Percentiles rank a stretch among this genome's conserved stretches.
Evolutionary conservation across 2,888 invertebrate species (phyloP).

Genomic region (Bruchidius siliquastri): DNA sequence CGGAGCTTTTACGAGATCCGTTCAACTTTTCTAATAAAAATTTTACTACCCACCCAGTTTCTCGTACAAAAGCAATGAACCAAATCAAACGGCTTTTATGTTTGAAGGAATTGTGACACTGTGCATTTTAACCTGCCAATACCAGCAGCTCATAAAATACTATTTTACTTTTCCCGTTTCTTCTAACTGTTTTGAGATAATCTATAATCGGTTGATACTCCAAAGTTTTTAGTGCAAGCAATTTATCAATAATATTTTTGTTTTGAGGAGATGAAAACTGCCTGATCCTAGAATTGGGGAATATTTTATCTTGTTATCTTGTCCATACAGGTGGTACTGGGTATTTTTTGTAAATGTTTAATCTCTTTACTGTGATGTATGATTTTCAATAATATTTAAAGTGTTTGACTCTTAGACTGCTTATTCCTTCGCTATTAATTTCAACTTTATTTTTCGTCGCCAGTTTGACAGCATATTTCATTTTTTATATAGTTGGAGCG

Average conservation of each 20-base stretch:
- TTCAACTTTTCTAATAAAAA: background rate
- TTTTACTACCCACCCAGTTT: background rate
- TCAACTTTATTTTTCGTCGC: too few species aligned
- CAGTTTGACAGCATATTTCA: too few species aligned
- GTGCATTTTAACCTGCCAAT: slow-evolving; percentile 12
- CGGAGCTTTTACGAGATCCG: background rate
- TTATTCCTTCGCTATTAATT: too few species aligned
- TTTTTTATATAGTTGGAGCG: too few species aligned
- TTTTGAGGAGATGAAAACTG: too few species aligned
- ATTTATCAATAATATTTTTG: background rate
- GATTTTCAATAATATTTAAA: too few species aligned
- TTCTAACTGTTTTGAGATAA: background rate
- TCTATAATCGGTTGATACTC: background rate
- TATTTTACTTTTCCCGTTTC: background rate
- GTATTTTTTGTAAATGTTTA: too few species aligned
- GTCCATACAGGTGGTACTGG: too few species aligned
- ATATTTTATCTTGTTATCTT: too few species aligned
- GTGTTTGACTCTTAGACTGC: too few species aligned
- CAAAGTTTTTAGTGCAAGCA: background rate
- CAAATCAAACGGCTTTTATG: background rate
- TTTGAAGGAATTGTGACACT: background rate
- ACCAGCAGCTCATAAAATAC: slow-evolving; percentile 41
- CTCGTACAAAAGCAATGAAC: background rate
- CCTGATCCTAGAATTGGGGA: too few species aligned
- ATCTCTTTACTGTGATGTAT: too few species aligned